These are phyloP conservation scores for Plebejus argus DNA, from an alignment of 2,888 invertebrate genomes.

Conservation along the genomic window DNA sequence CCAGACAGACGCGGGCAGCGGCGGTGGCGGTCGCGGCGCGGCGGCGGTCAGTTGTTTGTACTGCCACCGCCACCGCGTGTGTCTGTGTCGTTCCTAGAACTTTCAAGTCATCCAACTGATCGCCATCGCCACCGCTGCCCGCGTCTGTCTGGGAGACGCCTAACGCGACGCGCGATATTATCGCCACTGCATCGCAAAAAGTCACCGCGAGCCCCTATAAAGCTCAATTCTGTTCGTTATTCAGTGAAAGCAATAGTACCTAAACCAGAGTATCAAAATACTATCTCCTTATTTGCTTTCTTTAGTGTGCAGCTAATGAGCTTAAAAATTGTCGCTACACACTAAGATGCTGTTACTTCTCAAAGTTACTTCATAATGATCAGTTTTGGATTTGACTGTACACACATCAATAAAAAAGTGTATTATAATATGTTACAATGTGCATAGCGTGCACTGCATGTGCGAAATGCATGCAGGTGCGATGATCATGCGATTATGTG, in stretches of 20 bases:
- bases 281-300: not conserved
- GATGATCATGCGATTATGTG: constrained; percentile 18
- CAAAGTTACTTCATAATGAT: not conserved
- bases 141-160: too few relatives aligned
- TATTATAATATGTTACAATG: not conserved
- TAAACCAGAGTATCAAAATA: not conserved
- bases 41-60: too few relatives aligned
- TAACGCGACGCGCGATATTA: not conserved
- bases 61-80: too few relatives aligned
- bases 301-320: not conserved
- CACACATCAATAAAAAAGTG: not conserved
- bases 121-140: too few relatives aligned
- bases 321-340: not conserved
- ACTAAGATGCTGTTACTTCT: not conserved
- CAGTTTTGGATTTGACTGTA: not conserved
- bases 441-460: constrained; percentile 17
- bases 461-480: constrained; percentile 34
- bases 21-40: too few relatives aligned
- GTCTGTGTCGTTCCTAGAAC: too few relatives aligned
- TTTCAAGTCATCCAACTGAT: too few relatives aligned
- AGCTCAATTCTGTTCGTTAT: not conserved
- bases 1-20: too few relatives aligned
- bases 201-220: not conserved
- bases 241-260: not conserved
- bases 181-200: not conserved